Conservation (phyloP, 2,888 invertebrate species). For the Mimachlamys varia region DNA sequence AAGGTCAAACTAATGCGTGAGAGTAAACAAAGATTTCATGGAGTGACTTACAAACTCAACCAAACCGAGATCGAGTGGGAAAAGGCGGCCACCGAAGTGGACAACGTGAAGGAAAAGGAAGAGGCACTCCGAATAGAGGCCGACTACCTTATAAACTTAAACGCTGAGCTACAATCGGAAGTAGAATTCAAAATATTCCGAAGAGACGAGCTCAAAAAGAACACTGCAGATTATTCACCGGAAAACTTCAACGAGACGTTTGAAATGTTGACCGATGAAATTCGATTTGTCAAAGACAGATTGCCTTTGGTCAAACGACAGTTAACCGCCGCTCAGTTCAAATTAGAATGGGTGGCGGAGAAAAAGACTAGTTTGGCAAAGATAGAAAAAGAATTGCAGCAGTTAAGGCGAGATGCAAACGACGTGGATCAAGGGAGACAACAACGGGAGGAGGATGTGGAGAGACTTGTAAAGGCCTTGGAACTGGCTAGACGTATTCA, state of each 20-base stretch:
- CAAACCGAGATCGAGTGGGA: conserved; percentile 68
- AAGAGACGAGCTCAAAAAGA: conserved; percentile 60
- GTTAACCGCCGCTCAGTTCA: conserved; percentile 62
- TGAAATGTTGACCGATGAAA: conserved; percentile 70
- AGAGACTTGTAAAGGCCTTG: conserved; percentile 62
- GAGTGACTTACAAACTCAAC: conserved; percentile 67
- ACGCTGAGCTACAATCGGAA: conserved; percentile 70
- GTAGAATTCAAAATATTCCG: conserved; percentile 74
- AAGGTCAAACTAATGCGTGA: conserved; percentile 65
- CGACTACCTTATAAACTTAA: conserved; percentile 58
- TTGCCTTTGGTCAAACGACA: conserved; percentile 69
- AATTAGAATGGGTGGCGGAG: conserved; percentile 71
- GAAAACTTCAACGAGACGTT: conserved; percentile 59
- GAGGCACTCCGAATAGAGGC: conserved; percentile 63
- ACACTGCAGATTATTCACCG: conserved; percentile 54
- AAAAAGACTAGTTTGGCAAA: conserved; percentile 64
- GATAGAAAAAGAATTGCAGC: conserved; percentile 59
- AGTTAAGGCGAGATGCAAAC: conserved; percentile 57
- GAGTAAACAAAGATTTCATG: conserved; percentile 68
- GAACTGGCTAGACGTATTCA: conserved; percentile 69
- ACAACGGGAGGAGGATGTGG: conserved; percentile 63
- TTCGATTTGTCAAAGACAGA: conserved; percentile 65
- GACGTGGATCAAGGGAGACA: conserved; percentile 55
- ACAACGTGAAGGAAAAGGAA: conserved; percentile 66
- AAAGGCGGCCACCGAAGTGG: conserved; percentile 63